phyloP scores from a whole-genome alignment of 2,797 vertebrate species.

The Macrochelys suwanniensis region DNA sequence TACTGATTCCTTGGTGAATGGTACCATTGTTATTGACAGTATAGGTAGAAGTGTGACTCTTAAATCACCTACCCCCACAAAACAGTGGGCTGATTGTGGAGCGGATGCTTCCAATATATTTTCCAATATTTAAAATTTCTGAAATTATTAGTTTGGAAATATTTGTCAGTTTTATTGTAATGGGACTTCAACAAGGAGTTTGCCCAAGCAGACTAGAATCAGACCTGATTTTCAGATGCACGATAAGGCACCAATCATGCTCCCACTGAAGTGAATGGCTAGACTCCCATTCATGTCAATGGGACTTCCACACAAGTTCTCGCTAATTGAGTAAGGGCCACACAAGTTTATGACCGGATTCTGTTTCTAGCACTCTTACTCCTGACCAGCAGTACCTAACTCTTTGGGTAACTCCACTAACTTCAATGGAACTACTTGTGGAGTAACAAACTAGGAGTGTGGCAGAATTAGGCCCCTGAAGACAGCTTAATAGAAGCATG shows the following conservation, averaged over 20 bases:
- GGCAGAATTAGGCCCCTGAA: fast-evolving
- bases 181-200: neutral
- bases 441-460: neutral
- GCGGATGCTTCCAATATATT: neutral
- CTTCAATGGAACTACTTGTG: neutral
- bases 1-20: neutral
- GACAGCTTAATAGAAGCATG: neutral
- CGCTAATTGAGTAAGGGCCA: too few relatives aligned
- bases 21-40: neutral
- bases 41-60: neutral
- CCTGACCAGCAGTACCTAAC: neutral
- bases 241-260: neutral
- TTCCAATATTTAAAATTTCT: neutral
- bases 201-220: neutral
- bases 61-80: neutral
- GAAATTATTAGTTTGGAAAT: neutral
- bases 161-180: neutral
- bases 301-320: too few relatives aligned
- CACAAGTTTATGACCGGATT: neutral
- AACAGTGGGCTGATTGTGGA: neutral
- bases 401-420: too few relatives aligned
- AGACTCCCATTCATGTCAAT: neutral
- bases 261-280: neutral
- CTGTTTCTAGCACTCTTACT: neutral
- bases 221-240: neutral